Evolutionary conservation across 2,888 invertebrate genomes (phyloP), one percentile per base, ranked within the genome.

Genomic region (Synergus umbraculus): DNA sequence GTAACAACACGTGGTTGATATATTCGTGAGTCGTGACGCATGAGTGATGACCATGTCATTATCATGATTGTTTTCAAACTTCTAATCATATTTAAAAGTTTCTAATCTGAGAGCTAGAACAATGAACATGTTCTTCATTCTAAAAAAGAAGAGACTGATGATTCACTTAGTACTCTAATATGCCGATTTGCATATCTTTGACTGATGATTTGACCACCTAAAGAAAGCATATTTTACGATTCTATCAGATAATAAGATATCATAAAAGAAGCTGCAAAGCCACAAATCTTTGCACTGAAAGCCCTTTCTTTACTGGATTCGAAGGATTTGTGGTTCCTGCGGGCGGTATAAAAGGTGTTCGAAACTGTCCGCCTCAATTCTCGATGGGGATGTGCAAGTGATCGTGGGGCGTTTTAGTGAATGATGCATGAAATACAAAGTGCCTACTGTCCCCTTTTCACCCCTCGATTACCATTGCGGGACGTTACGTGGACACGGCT

Each of bases 351-450:
- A 73, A 73, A 73, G 73, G 73, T 73, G 54, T 73, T 73, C 49
- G 37, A 41, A 73, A 46, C 54, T 37, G 60, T 60, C 22, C 22
- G 22, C 22, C 22, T 60, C 37, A 49, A 54, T n/a, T 73, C 73
- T 73, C 73, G n/a, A 73, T 29, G 54, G 54, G 54, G 73, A 54
- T 54, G 41, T 54, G 73, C 73, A 73, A 73, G 73, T 73, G 73
- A 73, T 73, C 54, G 49, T 73, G 54, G 73, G 73, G 73, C 73
- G 73, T 73, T 69, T 29, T 46, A n/a, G 13, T 54, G 37, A 73
- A 73, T 73, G 73, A 73, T 54, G 49, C 73, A 37, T 73, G 73
- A 73, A 73, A 73, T 37, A 73, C 73, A 73, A 73, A 73, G 73
- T 73, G 73, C 49, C 49, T 73, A 49, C 37, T 13, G 49, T 73